phyloP scores from a whole-genome alignment of 2,888 invertebrate genomes.

The Subacronicta megacephala region DNA sequence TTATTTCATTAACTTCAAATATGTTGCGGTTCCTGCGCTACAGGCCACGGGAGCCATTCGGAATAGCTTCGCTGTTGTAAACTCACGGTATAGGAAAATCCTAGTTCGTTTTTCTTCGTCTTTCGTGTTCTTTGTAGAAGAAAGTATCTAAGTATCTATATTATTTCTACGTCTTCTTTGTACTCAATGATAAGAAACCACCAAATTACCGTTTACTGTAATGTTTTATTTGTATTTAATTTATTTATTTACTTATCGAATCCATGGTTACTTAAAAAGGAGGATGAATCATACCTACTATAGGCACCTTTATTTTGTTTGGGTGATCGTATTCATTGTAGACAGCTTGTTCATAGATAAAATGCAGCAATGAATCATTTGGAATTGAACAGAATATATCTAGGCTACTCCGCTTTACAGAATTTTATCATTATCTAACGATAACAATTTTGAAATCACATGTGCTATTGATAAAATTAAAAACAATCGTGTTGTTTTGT shows the following conservation, averaged over 20 bases:
- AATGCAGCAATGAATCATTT: constrained; percentile 46
- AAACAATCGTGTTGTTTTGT: constrained; percentile 35
- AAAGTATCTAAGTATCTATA: no score
- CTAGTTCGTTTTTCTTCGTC: no score
- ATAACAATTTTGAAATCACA: constrained; percentile 37
- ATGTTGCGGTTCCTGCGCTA: no score
- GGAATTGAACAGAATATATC: constrained; percentile 33
- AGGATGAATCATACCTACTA: constrained; percentile 47
- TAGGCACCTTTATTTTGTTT: constrained; percentile 33
- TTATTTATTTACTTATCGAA: background rate
- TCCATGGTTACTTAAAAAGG: constrained; percentile 7
- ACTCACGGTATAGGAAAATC: no score
- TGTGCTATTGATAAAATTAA: constrained; percentile 41
- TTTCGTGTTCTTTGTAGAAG: no score
- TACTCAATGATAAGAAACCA: constrained; percentile 1
- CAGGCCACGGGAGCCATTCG: no score
- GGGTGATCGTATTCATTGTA: constrained; percentile 18
- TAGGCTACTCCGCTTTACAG: constrained; percentile 19
- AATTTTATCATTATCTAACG: constrained; percentile 46
- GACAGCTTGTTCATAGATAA: constrained; percentile 31
- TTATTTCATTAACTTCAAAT: no score
- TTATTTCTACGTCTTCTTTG: background rate
- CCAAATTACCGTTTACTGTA: constrained; percentile 5
- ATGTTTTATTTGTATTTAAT: constrained; percentile 30
- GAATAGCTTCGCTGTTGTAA: no score